Evolutionary conservation across 64 coral and sea anemone species (phyloP), one percentile per base, ranked within the genome.

Genomic region (Acropora yongei): DNA sequence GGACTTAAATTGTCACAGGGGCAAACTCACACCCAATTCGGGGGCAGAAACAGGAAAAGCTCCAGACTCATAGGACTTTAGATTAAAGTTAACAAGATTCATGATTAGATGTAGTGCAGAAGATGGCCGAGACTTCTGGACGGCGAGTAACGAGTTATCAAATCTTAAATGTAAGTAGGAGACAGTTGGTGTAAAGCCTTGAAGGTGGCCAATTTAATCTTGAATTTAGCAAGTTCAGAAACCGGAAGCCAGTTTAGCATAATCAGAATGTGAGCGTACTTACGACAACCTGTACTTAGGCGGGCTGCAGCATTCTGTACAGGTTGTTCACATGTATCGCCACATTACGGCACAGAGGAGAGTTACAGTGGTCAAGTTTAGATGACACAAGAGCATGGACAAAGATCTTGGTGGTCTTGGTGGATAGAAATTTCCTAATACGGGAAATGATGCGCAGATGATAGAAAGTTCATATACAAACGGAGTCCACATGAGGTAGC

Each of bases 221-320:
- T 83, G 61, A 85, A 68, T 46, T 47, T 87, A 39, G 49, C 50
- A 7, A 43, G 17, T 75, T 68, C 43, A 1, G 65, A 12, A 40
- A 78, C 39, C 2, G 75, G 88, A 19, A 90, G 53, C 47, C 45
- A 78, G n/a, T 78, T 1, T 19, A 90, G 0, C 45, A 74, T 4
- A 14, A 46, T 90, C 17, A 90, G 47, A n/a, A 80, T 43, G 18
- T 90, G 77, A 74, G 80, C 88, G 18, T 19, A 74, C 19, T 68
- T 90, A 10, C 2, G 9, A 4, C 30, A 50, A 65, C 12, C 7
- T 20, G 57, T 8, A 12, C 77, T 44, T 9, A 90, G 40, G 9
- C 57, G 57, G 10, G 78, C 88, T 20, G 76, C 55, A 20, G 77
- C 76, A 80, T 90, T 90, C 49, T 80, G 88, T 47, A 90, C 77